Conservation (phyloP, 2,888 invertebrate species). For the Erebia epiphron region DNA sequence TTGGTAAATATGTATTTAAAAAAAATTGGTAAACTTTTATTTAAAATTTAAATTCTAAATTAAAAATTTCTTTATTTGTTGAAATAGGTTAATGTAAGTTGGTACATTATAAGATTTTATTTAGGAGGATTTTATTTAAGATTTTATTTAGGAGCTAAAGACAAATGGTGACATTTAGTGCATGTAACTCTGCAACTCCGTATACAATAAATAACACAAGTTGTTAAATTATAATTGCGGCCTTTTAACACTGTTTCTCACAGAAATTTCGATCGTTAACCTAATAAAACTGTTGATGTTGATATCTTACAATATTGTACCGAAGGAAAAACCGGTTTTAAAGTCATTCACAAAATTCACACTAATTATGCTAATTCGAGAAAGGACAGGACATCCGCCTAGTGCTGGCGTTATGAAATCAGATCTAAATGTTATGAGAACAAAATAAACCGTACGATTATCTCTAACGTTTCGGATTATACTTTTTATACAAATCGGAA, state of each 20-base stretch:
- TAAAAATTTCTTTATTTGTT: too few relatives aligned
- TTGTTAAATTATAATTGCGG: neutral
- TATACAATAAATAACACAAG: neutral
- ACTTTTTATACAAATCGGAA: slow-evolving; percentile 28
- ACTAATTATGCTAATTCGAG: slow-evolving; percentile 60
- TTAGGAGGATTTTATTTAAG: too few relatives aligned
- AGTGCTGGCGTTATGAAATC: slow-evolving; percentile 40
- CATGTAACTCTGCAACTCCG: neutral
- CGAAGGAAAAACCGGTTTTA: slow-evolving; percentile 40
- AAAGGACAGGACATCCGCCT: slow-evolving; percentile 70
- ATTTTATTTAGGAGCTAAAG: neutral
- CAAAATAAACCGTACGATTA: slow-evolving; percentile 31
- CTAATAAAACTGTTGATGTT: slow-evolving; percentile 17
- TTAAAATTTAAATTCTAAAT: too few relatives aligned
- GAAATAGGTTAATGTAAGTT: too few relatives aligned
- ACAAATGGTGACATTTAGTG: neutral
- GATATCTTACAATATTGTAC: slow-evolving; percentile 28
- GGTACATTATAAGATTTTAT: too few relatives aligned
- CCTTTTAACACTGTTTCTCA: slow-evolving; percentile 20
- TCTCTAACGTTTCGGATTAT: slow-evolving; percentile 32
- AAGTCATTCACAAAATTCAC: slow-evolving; percentile 42
- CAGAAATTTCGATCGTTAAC: slow-evolving; percentile 27
- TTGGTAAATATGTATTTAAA: too few relatives aligned
- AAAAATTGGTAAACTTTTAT: too few relatives aligned
- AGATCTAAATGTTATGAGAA: slow-evolving; percentile 39